phyloP scores from a whole-genome alignment of 2,113 vertebrate species.

The Himantopus leucocephalus region DNA sequence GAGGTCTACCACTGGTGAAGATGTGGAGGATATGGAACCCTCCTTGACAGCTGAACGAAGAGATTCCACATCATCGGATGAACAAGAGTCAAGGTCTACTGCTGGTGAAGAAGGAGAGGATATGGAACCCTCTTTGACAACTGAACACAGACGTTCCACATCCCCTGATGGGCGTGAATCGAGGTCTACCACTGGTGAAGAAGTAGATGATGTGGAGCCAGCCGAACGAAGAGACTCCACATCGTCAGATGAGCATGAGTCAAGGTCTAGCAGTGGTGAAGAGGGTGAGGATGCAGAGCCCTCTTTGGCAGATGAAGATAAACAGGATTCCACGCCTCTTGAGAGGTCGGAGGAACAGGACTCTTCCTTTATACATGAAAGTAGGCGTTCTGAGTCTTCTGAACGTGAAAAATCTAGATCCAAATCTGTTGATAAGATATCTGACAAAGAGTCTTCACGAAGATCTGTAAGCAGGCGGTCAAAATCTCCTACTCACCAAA shows the following conservation, averaged over 20 bases:
- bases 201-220: slow-evolving; percentile 15
- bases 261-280: slow-evolving; percentile 24
- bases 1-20: slow-evolving; percentile 43
- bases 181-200: slow-evolving; percentile 40
- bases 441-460: slow-evolving; percentile 56
- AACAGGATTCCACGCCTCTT: slow-evolving; percentile 19
- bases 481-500: slow-evolving; percentile 72
- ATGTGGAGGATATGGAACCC: slow-evolving; percentile 27
- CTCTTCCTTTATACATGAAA: slow-evolving; percentile 25
- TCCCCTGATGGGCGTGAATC: slow-evolving; percentile 71
- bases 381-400: slow-evolving; percentile 54
- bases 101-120: not conserved
- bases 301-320: slow-evolving; percentile 72
- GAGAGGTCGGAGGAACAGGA: slow-evolving; percentile 39
- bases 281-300: slow-evolving; percentile 34
- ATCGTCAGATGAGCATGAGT: slow-evolving; percentile 67
- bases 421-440: slow-evolving; percentile 78
- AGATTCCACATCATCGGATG: not conserved
- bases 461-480: slow-evolving; percentile 73
- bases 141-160: slow-evolving; percentile 68
- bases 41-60: slow-evolving; percentile 24
- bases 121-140: slow-evolving; percentile 62
- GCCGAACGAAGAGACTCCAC: slow-evolving; percentile 53
- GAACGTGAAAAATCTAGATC: slow-evolving; percentile 77
- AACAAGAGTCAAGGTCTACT: slow-evolving; percentile 36